Base-by-base conservation (phyloP, 92 coral and sea anemone genomes). In the Zoanthus gigantus region DNA sequence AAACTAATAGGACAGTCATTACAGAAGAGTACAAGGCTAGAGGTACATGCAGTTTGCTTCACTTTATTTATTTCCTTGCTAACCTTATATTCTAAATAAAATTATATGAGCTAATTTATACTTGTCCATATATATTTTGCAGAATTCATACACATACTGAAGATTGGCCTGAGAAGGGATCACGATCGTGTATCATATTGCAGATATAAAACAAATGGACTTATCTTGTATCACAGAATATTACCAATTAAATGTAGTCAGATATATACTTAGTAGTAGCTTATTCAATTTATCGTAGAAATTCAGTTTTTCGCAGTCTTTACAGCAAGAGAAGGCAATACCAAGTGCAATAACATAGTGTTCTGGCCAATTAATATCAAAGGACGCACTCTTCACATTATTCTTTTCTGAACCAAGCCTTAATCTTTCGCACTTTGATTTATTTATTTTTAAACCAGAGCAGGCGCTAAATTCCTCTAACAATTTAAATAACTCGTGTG, bases 311-410 rank as follows among this genome's bases (percentile, higher is more conserved):
- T 50, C 65, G 58, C 15, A 6, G 11, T 52, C 17, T 8, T 67
- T 74, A 0, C 65, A 15, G 16, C 46, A 37, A 12, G 60, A 10
- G 18, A 73, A 74, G 14, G 72, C 71, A 3, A 85, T 57, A 15
- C 88, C 82, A 9, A 74, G 82, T 15, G 88, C 47, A 54, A 79
- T 18, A 47, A 85, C 89, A 34, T 37, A 85, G 12, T 85, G 82
- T 71, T 85, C 68, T 57, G 76, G 61, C 89, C 83, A 85, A 1
- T 68, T 44, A 72, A 85, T 63, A 54, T 44, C 58, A 7, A 85
- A 85, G 15, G 78, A 68, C 31, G 14, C 80, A 12, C 72, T 31
- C 5, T 84, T 84, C 10, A 37, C 75, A 15, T 46, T 17, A 44
- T 45, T 32, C 6, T 67, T 78, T 69, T 69, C 86, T 12, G 45